A percentile compares a stretch with the other conserved stretches of the same genome.
These are phyloP conservation scores for Passer domesticus DNA, from an alignment of 2,113 vertebrate species.

Conservation along the genomic window DNA sequence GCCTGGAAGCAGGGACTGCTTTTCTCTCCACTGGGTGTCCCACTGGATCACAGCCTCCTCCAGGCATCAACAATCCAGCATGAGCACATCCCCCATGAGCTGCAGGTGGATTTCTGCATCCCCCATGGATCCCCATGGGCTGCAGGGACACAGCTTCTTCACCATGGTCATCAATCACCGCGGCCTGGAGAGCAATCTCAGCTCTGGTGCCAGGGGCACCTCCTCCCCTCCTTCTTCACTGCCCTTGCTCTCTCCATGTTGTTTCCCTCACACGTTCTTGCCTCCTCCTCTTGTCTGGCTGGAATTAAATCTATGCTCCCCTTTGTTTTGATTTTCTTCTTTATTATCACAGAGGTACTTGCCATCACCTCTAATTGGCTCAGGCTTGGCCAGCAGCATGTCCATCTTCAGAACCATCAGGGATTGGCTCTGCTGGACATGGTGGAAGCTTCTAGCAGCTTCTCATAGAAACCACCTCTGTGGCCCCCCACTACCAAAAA, in stretches of 20 bases:
- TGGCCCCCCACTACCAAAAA: rapidly evolving
- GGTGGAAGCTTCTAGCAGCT: not conserved
- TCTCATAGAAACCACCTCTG: not conserved
- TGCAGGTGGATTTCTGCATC: not conserved
- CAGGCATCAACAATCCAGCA: rapidly evolving
- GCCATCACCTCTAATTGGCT: not conserved
- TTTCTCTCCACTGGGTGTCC: rapidly evolving
- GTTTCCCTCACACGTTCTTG: not conserved
- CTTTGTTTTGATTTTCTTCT: not conserved
- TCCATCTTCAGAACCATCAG: not conserved
- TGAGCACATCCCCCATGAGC: rapidly evolving
- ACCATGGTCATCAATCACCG: not conserved
- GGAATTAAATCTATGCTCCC: not conserved
- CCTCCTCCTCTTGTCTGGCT: not conserved
- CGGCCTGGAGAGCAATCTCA: rapidly evolving
- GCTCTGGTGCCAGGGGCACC: rapidly evolving
- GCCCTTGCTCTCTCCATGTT: not conserved
- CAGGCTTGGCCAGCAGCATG: rapidly evolving
- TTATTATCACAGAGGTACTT: not conserved
- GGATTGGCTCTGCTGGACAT: rapidly evolving
- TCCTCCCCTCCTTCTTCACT: not conserved
- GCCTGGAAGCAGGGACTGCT: not conserved
- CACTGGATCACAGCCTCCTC: not conserved
- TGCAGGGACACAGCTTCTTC: not conserved
- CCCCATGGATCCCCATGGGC: rapidly evolving